Base-by-base conservation (phyloP, 2,797 vertebrate genomes). In the Coreius guichenoti region DNA sequence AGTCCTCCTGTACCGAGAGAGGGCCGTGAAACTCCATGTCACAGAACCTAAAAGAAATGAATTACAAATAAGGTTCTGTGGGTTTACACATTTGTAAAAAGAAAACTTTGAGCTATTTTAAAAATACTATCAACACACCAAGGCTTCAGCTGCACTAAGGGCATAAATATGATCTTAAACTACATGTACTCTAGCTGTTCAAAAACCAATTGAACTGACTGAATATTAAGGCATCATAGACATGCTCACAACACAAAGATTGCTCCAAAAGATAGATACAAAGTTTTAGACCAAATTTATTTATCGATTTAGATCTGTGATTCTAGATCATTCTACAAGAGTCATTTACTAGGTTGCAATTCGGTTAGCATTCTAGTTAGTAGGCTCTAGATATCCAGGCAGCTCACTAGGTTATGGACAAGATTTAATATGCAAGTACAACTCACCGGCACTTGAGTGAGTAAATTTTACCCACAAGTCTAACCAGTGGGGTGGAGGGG, bases 21-120 rank as follows among this genome's bases (percentile, higher is more conserved):
- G 97, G 98, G 0, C 98, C 98, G 23, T 98, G 96, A 92, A 99
- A 99, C 92, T 98, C 97, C 92, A 98, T 96, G 91, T 98, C 98
- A 61, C 98, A 99, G 94, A 99, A 99, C 94, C 98, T 99, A 92
- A 43, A n/a, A 54, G 9, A 78, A 0, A 33, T 49, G 0, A 43
- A 54, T 74, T 23, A 69, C 7, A 61, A 61, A 45, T 36, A 39
- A 84, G 54, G 17, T 43, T 8, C 33, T 39, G 49, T 33, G 73
- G 47, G 29, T 19, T 33, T 29, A 23, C 26, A 47, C 65, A 81
- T 54, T 72, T 61, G 23, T 33, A 23, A 6, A 63, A 63, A 63
- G 2, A 26, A 56, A 56, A 11, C 8, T 56, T 21, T 23, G 0
- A 58, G 26, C 26, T 51, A 31, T 51, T 76, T 56, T 16, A n/a